Evolutionary conservation across 1,140 invertebrate species (phyloP).

Genomic region (Drosophila nikananu): DNA sequence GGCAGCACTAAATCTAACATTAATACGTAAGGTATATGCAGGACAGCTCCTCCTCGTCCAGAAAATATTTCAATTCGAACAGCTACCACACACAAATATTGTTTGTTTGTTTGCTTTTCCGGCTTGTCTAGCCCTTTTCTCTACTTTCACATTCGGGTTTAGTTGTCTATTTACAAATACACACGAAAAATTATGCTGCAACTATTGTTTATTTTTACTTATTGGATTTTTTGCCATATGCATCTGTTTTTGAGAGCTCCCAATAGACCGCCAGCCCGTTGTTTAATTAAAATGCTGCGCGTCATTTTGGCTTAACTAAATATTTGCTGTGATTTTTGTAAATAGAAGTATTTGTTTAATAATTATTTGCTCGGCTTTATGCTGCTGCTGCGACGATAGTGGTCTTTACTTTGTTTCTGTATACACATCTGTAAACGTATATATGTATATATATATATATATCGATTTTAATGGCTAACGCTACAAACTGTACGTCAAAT

Average conservation of each 20-base stretch:
- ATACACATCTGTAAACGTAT: constrained; percentile 44
- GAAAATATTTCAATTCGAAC: constrained; percentile 52
- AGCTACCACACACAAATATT: constrained; percentile 57
- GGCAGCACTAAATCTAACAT: constrained; percentile 58
- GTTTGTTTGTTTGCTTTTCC: constrained; percentile 19
- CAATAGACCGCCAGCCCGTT: constrained; percentile 25
- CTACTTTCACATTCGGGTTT: constrained; percentile 51
- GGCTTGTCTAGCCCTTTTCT: constrained; percentile 5
- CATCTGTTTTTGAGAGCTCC: constrained; percentile 38
- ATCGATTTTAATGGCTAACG: constrained; percentile 49
- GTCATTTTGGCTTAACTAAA: constrained; percentile 70
- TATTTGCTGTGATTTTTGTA: constrained; percentile 72
- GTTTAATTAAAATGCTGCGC: constrained; percentile 56
- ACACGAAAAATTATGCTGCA: constrained; percentile 52
- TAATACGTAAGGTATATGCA: constrained; percentile 29
- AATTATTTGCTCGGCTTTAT: constrained; percentile 63
- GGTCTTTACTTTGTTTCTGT: constrained; percentile 24
- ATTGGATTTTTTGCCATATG: constrained; percentile 26
- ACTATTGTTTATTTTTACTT: constrained; percentile 52
- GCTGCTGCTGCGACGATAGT: constrained; percentile 18
- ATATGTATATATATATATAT: constrained; percentile 25
- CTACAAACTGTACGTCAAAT: constrained; percentile 73
- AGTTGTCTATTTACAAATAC: constrained; percentile 74
- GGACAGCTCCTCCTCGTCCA: constrained; percentile 16
- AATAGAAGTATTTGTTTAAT: constrained; percentile 74